Evolutionary conservation across 2,797 vertebrate species (phyloP).

Genomic region (Chrysocyon brachyurus): DNA sequence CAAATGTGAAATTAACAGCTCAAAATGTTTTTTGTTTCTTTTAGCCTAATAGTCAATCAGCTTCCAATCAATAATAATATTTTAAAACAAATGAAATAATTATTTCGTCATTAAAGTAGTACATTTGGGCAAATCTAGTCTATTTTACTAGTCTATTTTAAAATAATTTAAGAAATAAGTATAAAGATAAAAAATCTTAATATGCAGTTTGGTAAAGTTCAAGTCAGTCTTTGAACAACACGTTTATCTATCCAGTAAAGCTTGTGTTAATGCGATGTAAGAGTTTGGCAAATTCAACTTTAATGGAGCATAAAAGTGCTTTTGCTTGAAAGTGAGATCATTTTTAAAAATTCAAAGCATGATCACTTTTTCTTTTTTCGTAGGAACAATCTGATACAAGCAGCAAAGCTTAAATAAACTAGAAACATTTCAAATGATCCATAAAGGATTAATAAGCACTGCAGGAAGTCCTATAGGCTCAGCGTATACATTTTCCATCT

Average conservation of each 20-base stretch:
- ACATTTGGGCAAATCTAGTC: conserved; percentile 60
- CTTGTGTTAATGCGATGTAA: conserved; percentile 91
- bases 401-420: conserved; percentile 93
- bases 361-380: conserved; percentile 91
- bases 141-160: conserved; percentile 79
- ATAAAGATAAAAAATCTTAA: conserved; percentile 89
- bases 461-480: conserved; percentile 92
- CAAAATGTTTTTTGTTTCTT: conserved; percentile 62
- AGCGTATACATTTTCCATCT: conserved; percentile 91
- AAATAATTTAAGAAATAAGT: conserved; percentile 84
- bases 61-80: conserved; percentile 38
- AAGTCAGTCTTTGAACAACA: conserved; percentile 89
- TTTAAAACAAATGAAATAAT: conserved; percentile 71
- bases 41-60: conserved; percentile 43
- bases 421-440: conserved; percentile 94
- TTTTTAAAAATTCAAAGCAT: conserved; percentile 93
- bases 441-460: conserved; percentile 93
- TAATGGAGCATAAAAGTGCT: conserved; percentile 94
- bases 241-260: conserved; percentile 91
- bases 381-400: conserved; percentile 93
- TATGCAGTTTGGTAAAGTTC: conserved; percentile 93
- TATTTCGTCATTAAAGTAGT: conserved; percentile 42
- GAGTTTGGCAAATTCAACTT: conserved; percentile 92
- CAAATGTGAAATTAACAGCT: conserved; percentile 42
- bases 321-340: conserved; percentile 93